Evolutionary conservation across 2,113 vertebrate species (phyloP), one percentile per base, ranked within the genome.

Genomic region (Gymnorhina tibicen): DNA sequence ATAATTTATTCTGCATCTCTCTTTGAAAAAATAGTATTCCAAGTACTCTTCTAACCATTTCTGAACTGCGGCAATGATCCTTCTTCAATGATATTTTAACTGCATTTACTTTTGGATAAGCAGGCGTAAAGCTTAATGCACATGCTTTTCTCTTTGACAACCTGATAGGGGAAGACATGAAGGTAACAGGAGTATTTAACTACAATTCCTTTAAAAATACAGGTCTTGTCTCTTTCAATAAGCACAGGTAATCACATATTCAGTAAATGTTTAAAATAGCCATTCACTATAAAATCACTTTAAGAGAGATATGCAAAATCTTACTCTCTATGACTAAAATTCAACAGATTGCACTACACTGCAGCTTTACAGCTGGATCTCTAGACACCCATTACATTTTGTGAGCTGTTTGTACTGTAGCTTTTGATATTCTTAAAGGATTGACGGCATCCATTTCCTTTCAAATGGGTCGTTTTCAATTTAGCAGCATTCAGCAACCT

Each of bases 381-480:
- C 91, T 80, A 97, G 90, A 96, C 96, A 95, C 64, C 64, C 87
- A 91, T 97, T 96, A 86, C 93, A 94, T 96, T 97, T 97, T 95
- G 78, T 87, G 94, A 95, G 91, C 93, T 96, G 88, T 96, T 95
- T 96, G 83, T 94, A 91, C 95, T 95, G 73, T 69, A 94, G 91
- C 87, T 96, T 98, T 98, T 97, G 95, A 97, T 98, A 97, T 95
- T 96, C 96, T 96, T 90, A 96, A 94, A 98, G 81, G 94, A 98
- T 83, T 97, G 93, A 97, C 72, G 3, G 90, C 85, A 97, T 95
- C 93, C 73, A 97, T 97, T 97, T 97, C 91, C 95, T 97, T 98
- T 97, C 96, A 97, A 97, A 98, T 87, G 80, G 79, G 93, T 92
- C 72, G 33, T 97, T 98, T 98, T 96, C 97, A 97, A 92, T 96